phyloP scores from a whole-genome alignment of 2,888 invertebrate genomes.

The Yponomeuta cagnagella region DNA sequence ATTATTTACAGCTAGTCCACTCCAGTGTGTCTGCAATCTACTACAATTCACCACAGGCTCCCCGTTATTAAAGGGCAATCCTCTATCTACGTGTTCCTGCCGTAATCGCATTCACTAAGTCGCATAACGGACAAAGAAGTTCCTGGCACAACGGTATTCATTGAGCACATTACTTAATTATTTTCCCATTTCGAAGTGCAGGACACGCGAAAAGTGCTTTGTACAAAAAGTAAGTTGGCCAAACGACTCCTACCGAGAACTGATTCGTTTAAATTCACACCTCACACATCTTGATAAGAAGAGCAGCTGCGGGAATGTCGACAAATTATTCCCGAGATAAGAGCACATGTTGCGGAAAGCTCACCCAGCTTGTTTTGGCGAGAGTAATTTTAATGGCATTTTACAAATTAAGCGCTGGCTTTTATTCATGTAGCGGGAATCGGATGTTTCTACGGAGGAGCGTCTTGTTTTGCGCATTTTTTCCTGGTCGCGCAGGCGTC shows the following conservation, averaged over 20 bases:
- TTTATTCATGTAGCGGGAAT: constrained; percentile 9
- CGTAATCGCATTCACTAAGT: constrained; percentile 54
- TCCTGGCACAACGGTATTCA: constrained; percentile 15
- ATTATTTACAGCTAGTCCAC: constrained; percentile 69
- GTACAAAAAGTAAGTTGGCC: constrained; percentile 27
- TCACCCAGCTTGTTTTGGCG: constrained; percentile 33
- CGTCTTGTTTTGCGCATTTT: constrained; percentile 47
- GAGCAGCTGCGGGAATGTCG: constrained; percentile 37
- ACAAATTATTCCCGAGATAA: constrained; percentile 49
- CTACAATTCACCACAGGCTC: constrained; percentile 57
- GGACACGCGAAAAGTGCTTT: constrained; percentile 16
- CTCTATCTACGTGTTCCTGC: constrained; percentile 61
- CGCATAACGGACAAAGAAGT: constrained; percentile 37
- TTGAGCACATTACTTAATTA: constrained; percentile 14
- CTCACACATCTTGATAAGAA: constrained; percentile 52
- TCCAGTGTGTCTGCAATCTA: constrained; percentile 63
- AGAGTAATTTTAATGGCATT: constrained; percentile 37
- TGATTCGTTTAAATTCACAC: constrained; percentile 51
- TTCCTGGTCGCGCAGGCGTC: constrained; percentile 53
- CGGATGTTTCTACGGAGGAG: constrained; percentile 39
- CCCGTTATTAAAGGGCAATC: constrained; percentile 70
- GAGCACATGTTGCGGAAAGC: constrained; percentile 31
- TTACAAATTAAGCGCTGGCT: constrained; percentile 31
- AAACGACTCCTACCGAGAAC: constrained; percentile 37
- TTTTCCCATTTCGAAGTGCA: constrained; percentile 7